Evolutionary conservation across 2,888 invertebrate genomes (phyloP), one percentile per base, ranked within the genome.

Genomic region (Fabriciana adippe): DNA sequence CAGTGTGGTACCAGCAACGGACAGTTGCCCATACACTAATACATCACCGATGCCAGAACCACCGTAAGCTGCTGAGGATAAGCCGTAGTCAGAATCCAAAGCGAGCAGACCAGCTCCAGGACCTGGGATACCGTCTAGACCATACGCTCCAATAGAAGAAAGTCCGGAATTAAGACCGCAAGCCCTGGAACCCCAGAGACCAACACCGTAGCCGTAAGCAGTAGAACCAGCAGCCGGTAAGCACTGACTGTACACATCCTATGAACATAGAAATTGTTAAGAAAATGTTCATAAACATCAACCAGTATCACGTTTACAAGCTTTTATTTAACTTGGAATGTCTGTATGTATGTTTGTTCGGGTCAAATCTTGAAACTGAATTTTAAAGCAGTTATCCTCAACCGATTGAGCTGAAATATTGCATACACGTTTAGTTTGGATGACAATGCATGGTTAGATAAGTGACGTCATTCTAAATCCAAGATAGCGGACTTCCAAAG

Each of bases 21-120:
- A 79, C 67, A 83, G 72, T 68, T 79, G 78, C 21, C 83, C 82
- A n/a, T 69, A 74, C 31, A 81, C 80, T 4, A 72, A 73, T 15
- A 82, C 75, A 59, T 76, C 81, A 56, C 81, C 82, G 14, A 75
- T 70, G 53, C 82, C 80, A 16, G 66, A 66, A 41, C 78, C 78
- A 51, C 77, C 79, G 71, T 77, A 79, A 0, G 26, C 26, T 26
- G 53, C 63, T 6, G 48, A 56, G 21, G 57, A 47, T 0, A 57
- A 15, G 11, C 21, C 57, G 47, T 57, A 57, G 15, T 8, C n/a
- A 26, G 18, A 55, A 6, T 26, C 47, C 15, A 64, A 47, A 31
- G 50, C 69, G 15, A 57, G 48, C 1, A 69, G 15, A 18, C 35
- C 51, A 2, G 21, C 11, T 2, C 26, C 35, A 35, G 31, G 16